Evolutionary conservation across 2,888 invertebrate species (phyloP).

Genomic region (Tipula helvola): DNA sequence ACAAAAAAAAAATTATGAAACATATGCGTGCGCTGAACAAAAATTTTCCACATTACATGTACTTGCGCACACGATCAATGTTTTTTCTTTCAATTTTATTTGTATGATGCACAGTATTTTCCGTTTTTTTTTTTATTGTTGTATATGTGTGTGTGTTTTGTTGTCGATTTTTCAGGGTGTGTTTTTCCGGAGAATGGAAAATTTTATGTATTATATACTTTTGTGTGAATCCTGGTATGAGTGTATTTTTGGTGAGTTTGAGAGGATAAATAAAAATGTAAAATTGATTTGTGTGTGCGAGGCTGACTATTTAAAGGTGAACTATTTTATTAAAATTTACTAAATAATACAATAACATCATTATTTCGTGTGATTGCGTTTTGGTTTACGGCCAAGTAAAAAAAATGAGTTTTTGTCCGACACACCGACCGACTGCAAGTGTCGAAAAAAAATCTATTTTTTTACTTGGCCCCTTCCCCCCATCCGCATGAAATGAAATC

Average conservation of each 20-base stretch:
- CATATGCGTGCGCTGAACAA: constrained; percentile 6
- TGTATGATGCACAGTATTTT: background rate
- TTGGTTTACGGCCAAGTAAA: no score
- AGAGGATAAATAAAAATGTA: background rate
- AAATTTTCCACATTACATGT: background rate
- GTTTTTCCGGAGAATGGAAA: background rate
- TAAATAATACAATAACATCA: no score
- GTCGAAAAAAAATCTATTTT: no score
- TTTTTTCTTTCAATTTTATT: background rate
- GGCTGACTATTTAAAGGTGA: background rate
- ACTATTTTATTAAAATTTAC: no score
- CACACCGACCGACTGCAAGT: no score
- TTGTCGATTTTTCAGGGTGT: background rate
- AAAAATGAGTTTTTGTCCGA: no score
- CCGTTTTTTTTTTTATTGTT: background rate
- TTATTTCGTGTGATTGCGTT: no score
- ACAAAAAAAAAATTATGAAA: background rate
- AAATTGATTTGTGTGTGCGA: background rate
- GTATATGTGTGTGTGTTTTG: background rate
- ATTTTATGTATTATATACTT: no score
- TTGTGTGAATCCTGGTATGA: no score
- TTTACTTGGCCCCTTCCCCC: no score
- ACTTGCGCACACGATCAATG: constrained; percentile 9
- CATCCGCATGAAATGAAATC: no score
- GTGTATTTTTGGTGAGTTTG: background rate